phyloP scores from a whole-genome alignment of 1,140 invertebrate genomes.

The Berghia stephanieae region DNA sequence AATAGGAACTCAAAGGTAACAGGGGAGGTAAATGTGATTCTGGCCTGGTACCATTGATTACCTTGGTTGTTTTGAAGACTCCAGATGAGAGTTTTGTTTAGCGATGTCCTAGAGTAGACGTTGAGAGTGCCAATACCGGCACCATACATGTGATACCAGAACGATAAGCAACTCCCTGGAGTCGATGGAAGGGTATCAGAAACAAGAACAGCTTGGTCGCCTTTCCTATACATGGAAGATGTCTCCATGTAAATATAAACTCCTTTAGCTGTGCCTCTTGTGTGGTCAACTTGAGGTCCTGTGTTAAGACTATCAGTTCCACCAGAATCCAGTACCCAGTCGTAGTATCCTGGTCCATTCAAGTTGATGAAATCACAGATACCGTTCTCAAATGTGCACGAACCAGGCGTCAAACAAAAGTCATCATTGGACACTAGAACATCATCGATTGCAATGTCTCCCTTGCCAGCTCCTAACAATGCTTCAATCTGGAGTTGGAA shows the following conservation, averaged over 20 bases:
- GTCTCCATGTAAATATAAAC: conserved; percentile 63
- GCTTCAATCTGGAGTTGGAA: conserved; percentile 49
- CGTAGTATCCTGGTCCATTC: conserved; percentile 49
- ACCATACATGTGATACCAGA: conserved; percentile 84
- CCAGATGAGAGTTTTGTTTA: conserved; percentile 27
- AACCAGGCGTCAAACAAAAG: conserved; percentile 37
- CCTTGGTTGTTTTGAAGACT: conserved; percentile 39
- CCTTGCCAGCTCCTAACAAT: conserved; percentile 44
- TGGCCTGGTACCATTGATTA: conserved; percentile 44
- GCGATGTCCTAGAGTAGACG: conserved; percentile 41
- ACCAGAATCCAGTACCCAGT: conserved; percentile 54
- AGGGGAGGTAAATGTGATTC: conserved; percentile 33
- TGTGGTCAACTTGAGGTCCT: conserved; percentile 56
- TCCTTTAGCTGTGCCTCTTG: conserved; percentile 42
- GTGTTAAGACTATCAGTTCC: conserved; percentile 45
- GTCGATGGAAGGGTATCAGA: conserved; percentile 48
- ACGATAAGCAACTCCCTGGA: conserved; percentile 61
- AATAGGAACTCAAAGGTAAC: conserved; percentile 43
- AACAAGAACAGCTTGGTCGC: conserved; percentile 51
- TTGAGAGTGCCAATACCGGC: conserved; percentile 48
- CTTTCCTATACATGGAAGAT: conserved; percentile 34
- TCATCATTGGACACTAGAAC: conserved; percentile 40
- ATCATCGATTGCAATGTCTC: conserved; percentile 63
- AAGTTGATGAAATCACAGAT: conserved; percentile 52
- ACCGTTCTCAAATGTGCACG: conserved; percentile 51